Conservation (phyloP, 2,797 vertebrate genomes). For the Poecilia velifera region DNA sequence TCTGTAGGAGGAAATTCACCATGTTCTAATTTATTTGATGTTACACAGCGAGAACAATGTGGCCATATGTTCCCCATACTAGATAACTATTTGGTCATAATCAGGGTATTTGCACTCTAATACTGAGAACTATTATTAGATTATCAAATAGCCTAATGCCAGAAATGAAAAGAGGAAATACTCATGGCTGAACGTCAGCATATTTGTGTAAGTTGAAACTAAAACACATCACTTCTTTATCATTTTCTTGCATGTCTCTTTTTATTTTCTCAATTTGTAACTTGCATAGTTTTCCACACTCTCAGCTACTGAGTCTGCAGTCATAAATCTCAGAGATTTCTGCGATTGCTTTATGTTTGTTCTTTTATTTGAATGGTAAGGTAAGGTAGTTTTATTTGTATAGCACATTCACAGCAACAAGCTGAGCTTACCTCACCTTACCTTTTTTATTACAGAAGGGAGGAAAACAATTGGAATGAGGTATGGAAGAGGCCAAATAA, state of each 20-base stretch:
- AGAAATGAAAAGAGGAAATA: background rate
- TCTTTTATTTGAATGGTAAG: background rate
- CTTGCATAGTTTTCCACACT: background rate
- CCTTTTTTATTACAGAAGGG: too few species aligned
- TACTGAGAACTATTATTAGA: background rate
- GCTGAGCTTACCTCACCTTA: too few species aligned
- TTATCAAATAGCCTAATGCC: background rate
- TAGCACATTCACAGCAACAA: too few species aligned
- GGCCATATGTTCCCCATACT: background rate
- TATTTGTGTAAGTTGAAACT: background rate
- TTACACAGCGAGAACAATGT: background rate
- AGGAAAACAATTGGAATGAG: too few species aligned
- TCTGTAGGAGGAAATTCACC: background rate
- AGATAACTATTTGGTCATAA: background rate
- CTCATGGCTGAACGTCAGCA: background rate
- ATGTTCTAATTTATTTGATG: background rate
- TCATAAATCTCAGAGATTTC: background rate
- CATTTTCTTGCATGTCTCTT: background rate
- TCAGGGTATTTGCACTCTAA: background rate
- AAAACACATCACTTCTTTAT: background rate
- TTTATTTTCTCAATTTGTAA: background rate
- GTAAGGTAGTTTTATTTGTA: too few species aligned
- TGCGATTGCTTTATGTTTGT: background rate
- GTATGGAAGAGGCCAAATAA: background rate
- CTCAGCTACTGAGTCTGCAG: background rate